These are phyloP conservation scores for Bergia sp. DNA, from an alignment of 92 coral and sea anemone genomes.

Conservation along the genomic window DNA sequence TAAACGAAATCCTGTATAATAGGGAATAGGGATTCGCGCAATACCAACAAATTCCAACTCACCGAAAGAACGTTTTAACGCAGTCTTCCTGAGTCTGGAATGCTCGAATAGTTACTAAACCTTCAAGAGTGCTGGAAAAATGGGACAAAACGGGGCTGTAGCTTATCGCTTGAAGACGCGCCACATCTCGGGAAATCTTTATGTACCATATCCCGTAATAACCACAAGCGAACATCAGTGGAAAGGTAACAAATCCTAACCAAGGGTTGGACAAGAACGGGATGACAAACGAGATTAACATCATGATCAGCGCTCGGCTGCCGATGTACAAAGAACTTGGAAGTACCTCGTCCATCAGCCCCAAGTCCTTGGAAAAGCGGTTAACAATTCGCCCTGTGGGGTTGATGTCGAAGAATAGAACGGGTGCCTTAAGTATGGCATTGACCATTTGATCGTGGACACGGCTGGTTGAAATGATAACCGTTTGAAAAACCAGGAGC, in stretches of 20 bases:
- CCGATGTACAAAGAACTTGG: neutral
- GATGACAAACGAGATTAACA: neutral
- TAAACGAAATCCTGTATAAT: too few species aligned
- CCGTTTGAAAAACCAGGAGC: slow-evolving; percentile 2
- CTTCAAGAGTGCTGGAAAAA: slow-evolving; percentile 81
- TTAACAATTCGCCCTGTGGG: slow-evolving; percentile 27
- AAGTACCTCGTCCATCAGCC: slow-evolving; percentile 37
- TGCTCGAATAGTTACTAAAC: slow-evolving; percentile 78
- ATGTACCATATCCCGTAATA: neutral
- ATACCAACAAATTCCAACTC: neutral
- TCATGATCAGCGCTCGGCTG: neutral
- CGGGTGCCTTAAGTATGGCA: slow-evolving; percentile 21
- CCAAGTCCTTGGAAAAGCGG: slow-evolving; percentile 28
- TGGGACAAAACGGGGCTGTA: slow-evolving; percentile 60
- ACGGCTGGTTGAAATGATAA: neutral
- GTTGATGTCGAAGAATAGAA: slow-evolving; percentile 9
- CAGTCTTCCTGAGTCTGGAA: slow-evolving; percentile 58
- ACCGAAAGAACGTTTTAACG: neutral
- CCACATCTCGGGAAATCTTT: slow-evolving; percentile 1
- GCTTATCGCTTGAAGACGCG: neutral
- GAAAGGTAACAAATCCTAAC: slow-evolving; percentile 15
- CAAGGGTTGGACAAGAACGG: slow-evolving; percentile 15
- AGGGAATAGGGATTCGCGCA: too few species aligned
- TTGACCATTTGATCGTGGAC: slow-evolving; percentile 6
- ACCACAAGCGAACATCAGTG: neutral